These are phyloP conservation scores for Eupelmus urozonus DNA, from an alignment of 2,888 invertebrate species.

Conservation along the genomic window DNA sequence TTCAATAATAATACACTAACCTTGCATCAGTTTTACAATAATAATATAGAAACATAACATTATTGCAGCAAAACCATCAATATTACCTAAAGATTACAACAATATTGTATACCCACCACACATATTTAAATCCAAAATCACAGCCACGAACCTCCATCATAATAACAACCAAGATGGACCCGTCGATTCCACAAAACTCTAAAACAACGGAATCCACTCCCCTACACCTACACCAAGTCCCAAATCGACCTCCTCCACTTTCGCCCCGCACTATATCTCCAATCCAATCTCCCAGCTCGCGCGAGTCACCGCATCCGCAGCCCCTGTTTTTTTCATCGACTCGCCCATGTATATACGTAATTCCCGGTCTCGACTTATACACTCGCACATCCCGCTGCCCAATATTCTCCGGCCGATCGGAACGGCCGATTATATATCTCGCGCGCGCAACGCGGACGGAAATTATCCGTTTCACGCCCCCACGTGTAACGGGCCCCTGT, in stretches of 20 bases:
- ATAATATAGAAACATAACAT: too few species aligned
- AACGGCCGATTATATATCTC: slow-evolving; percentile 60
- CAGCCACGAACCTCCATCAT: too few species aligned
- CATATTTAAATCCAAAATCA: too few species aligned
- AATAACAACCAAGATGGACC: too few species aligned
- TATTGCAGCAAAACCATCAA: too few species aligned
- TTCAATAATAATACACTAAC: too few species aligned
- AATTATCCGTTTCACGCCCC: slow-evolving; percentile 75
- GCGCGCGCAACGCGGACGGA: slow-evolving; percentile 62
- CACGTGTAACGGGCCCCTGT: slow-evolving; percentile 56
- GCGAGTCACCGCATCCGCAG: slow-evolving; percentile 32
- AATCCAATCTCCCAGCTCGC: not conserved
- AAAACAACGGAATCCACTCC: too few species aligned
- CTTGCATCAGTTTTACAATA: too few species aligned
- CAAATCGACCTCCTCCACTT: too few species aligned
- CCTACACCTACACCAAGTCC: not conserved
- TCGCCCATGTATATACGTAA: slow-evolving; percentile 22
- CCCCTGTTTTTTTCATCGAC: slow-evolving; percentile 74
- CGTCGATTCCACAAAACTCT: too few species aligned
- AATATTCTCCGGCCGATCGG: slow-evolving; percentile 69
- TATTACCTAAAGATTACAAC: too few species aligned
- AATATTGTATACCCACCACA: too few species aligned
- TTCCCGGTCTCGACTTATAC: not conserved
- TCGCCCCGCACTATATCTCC: not conserved
- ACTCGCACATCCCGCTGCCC: slow-evolving; percentile 9